Percentiles rank a stretch among this genome's conserved stretches.
Conservation (phyloP, 2,797 vertebrate genomes). For the Smutsia gigantea region DNA sequence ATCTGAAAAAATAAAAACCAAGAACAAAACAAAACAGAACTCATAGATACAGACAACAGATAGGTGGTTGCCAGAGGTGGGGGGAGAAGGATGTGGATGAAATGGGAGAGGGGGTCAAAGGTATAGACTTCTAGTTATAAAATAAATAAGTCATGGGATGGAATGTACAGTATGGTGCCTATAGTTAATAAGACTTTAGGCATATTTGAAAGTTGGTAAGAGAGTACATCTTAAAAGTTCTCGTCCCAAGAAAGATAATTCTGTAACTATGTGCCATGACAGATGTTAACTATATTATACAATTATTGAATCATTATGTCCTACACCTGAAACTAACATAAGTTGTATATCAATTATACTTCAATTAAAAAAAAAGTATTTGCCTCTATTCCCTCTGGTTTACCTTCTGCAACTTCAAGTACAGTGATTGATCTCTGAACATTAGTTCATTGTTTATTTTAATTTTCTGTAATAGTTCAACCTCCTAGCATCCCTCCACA, state of each 20-base stretch:
- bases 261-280: not conserved
- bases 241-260: too few species aligned
- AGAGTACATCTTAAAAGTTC: not conserved
- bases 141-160: not conserved
- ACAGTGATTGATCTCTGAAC: not conserved
- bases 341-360: not conserved
- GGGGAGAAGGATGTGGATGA: not conserved
- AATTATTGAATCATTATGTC: not conserved
- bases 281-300: not conserved
- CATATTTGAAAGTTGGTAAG: not conserved
- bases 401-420: not conserved
- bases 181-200: not conserved
- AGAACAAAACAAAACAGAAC: not conserved
- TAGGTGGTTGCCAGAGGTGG: not conserved
- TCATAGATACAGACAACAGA: not conserved
- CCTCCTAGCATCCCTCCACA: not conserved
- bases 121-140: not conserved
- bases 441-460: not conserved
- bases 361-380: not conserved
- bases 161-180: not conserved
- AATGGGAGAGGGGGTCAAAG: not conserved
- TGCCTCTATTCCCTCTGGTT: not conserved
- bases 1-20: not conserved
- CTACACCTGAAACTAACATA: not conserved
- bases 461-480: not conserved